Evolutionary conservation across 1,140 invertebrate genomes (phyloP).

Genomic region (Drosophila ambigua): DNA sequence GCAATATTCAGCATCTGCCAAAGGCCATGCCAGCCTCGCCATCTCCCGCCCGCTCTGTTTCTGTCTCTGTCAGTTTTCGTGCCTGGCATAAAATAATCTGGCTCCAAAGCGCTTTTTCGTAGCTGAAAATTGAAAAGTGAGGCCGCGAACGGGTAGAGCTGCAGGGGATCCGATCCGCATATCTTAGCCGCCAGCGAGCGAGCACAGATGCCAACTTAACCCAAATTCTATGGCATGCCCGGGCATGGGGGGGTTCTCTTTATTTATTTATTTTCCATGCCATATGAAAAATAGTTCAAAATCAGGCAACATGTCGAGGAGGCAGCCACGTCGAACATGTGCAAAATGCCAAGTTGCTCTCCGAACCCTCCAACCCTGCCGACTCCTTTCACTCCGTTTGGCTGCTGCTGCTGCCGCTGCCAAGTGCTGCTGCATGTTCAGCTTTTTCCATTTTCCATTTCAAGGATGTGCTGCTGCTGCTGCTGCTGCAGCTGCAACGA

Average conservation of each 20-base stretch:
- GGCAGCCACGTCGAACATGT: slow-evolving; percentile 69
- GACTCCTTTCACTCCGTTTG: slow-evolving; percentile 44
- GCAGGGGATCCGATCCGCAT: slow-evolving; percentile 52
- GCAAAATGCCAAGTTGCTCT: slow-evolving; percentile 64
- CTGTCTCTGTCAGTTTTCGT: slow-evolving; percentile 5
- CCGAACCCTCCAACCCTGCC: neutral
- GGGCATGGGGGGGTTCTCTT: slow-evolving; percentile 39
- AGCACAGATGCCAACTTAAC: slow-evolving; percentile 60
- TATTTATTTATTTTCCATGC: slow-evolving; percentile 73
- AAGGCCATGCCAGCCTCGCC: slow-evolving; percentile 2
- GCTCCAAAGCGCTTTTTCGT: slow-evolving; percentile 41
- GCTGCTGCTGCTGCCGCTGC: slow-evolving; percentile 17
- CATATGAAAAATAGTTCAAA: slow-evolving; percentile 80
- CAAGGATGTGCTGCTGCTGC: slow-evolving; percentile 59
- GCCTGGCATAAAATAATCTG: slow-evolving; percentile 44
- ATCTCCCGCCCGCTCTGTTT: too few species aligned
- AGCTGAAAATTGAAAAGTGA: slow-evolving; percentile 49
- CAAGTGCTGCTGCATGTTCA: slow-evolving; percentile 69
- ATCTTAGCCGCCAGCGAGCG: slow-evolving; percentile 22
- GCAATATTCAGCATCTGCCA: slow-evolving; percentile 64
- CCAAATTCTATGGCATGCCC: slow-evolving; percentile 43
- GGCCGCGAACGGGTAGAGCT: neutral
- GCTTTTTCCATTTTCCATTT: slow-evolving; percentile 67
- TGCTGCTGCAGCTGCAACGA: slow-evolving; percentile 59
- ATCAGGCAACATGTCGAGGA: slow-evolving; percentile 59